Percentiles rank a stretch among this genome's conserved stretches.
phyloP scores from a whole-genome alignment of 2,797 vertebrate genomes.

The Halcyon badia region DNA sequence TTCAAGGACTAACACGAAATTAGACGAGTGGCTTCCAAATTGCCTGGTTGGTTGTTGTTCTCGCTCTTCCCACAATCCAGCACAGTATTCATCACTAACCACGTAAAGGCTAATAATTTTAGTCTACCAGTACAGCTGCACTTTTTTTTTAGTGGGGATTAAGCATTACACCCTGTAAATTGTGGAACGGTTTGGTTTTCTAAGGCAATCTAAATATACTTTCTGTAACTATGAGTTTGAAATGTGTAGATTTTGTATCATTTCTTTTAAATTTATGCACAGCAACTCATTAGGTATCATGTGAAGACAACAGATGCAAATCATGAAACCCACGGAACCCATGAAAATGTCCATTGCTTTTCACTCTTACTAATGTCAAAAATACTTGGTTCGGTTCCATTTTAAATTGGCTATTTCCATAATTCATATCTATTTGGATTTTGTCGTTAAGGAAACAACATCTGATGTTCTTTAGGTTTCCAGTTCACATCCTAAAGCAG shows the following conservation, averaged over 20 bases:
- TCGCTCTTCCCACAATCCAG: background rate
- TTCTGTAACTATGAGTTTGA: background rate
- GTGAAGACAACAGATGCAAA: background rate
- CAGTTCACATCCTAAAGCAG: background rate
- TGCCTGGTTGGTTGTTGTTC: background rate
- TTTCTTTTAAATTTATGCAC: background rate
- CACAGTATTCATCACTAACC: rapidly evolving
- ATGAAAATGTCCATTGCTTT: background rate
- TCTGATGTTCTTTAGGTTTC: background rate
- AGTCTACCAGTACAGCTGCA: background rate
- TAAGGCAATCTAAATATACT: background rate
- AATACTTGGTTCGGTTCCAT: background rate
- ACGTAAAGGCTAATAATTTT: background rate
- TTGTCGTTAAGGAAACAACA: background rate
- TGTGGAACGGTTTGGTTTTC: background rate
- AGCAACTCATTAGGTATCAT: background rate
- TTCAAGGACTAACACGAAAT: background rate
- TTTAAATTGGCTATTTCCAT: background rate
- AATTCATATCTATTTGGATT: background rate
- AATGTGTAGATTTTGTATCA: background rate
- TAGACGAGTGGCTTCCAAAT: background rate
- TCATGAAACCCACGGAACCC: background rate
- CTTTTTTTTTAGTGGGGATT: background rate
- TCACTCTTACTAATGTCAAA: background rate
- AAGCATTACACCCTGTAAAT: background rate